These are phyloP conservation scores for Chymomyza amoena DNA, from an alignment of 2,888 invertebrate species.

Conservation along the genomic window DNA sequence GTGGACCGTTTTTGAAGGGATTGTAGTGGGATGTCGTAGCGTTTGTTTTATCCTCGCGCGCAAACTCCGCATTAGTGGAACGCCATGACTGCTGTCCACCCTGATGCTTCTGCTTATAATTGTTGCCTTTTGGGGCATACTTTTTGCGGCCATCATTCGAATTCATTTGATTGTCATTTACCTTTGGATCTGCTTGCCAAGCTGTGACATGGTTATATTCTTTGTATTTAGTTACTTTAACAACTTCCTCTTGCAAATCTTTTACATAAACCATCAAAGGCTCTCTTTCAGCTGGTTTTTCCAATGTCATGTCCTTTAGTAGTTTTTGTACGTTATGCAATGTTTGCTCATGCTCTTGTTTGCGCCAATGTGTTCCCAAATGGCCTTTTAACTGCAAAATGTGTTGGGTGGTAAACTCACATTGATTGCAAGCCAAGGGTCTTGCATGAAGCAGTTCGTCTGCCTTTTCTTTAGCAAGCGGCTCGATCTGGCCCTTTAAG, in stretches of 20 bases:
- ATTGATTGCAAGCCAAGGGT: constrained; percentile 42
- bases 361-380: constrained; percentile 43
- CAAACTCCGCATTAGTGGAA: background rate
- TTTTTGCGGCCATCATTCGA: background rate
- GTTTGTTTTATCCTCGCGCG: background rate
- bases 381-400: constrained; percentile 39
- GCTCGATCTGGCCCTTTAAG: constrained; percentile 36
- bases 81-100: background rate
- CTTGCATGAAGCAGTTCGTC: background rate
- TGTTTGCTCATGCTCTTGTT: constrained; percentile 10
- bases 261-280: background rate
- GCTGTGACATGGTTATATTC: background rate
- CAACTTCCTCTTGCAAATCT: background rate
- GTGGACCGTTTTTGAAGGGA: background rate
- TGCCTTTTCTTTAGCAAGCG: constrained; percentile 16
- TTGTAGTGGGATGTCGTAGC: background rate
- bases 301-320: background rate
- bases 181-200: background rate
- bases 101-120: background rate
- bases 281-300: background rate
- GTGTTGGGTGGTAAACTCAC: constrained; percentile 26
- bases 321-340: background rate
- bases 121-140: background rate
- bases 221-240: background rate
- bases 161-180: background rate